phyloP scores from a whole-genome alignment of 2,113 vertebrate species.

The Equus quagga region DNA sequence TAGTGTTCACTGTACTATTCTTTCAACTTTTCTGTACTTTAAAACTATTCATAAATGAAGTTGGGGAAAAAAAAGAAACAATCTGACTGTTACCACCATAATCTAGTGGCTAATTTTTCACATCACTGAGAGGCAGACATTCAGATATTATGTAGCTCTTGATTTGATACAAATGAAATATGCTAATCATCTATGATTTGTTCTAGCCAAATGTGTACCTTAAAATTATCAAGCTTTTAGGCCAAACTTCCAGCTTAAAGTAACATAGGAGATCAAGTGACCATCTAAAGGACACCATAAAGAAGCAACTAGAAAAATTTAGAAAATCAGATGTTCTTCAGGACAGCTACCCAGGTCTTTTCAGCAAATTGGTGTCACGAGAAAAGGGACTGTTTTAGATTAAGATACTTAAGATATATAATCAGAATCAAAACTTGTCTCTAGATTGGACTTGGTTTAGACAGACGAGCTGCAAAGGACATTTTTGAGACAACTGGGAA shows the following conservation, averaged over 20 bases:
- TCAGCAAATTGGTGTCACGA: background rate
- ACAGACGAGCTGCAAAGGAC: background rate
- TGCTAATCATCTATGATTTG: background rate
- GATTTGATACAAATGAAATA: background rate
- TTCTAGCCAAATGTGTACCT: background rate
- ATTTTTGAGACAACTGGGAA: conserved; percentile 33
- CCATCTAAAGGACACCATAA: background rate
- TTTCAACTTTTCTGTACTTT: conserved; percentile 18
- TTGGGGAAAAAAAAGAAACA: background rate
- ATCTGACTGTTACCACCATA: background rate
- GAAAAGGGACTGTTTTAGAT: background rate
- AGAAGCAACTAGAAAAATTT: background rate
- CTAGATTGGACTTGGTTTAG: background rate
- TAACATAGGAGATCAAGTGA: background rate
- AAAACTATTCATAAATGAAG: background rate
- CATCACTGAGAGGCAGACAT: background rate
- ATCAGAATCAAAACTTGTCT: conserved; percentile 5
- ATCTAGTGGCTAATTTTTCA: background rate
- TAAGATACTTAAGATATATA: background rate
- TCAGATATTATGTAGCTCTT: background rate
- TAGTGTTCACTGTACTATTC: background rate
- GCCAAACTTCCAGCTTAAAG: background rate
- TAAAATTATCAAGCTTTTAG: conserved; percentile 7
- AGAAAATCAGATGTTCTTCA: background rate
- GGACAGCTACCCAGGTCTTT: background rate